Evolutionary conservation across 1,140 invertebrate species (phyloP), one percentile per base, ranked within the genome.

Genomic region (Arctopsyche grandis): DNA sequence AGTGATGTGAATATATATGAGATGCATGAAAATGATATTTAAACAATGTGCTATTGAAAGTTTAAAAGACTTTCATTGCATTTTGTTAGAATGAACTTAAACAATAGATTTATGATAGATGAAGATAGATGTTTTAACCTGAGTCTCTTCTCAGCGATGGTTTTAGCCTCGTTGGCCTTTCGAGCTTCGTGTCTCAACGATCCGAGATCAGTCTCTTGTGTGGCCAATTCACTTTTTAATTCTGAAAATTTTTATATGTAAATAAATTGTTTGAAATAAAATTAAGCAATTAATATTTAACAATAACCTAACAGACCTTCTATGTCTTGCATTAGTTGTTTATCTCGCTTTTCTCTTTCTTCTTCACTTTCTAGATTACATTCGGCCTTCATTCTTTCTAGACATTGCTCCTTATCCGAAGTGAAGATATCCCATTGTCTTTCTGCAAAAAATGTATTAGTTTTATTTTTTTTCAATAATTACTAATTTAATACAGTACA

Each of bases 401-500:
- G 82, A 75, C 88, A 89, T 71, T 83, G 84, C 79, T 89, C 88
- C 70, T 89, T 89, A 82, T 89, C 88, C 7, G 83, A 77, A 85
- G 87, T 87, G 80, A 89, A 88, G 21, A 85, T 83, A 56, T 88
- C 88, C 87, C 87, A 89, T 83, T 89, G 88, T 9, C 86, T 85
- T 73, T 89, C 88, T 89, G 82, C 5, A 75, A 81, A 29, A 43
- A 76, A 21, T 26, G n/a, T n/a, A 70, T 56, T 24, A 24, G 7
- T 21, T 56, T 9, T 56, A 26, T 56, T 14, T n/a, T n/a, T n/a
- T n/a, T 63, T 10, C 19, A 63, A 10, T 63, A 63, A 9, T 48
- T 48, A 48, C n/a, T 9, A 48, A 48, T 63, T 10, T 19, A 63
- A 10, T 63, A 63, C 19, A 19, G 19, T 9, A 19, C 19, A 9